Percentiles rank a stretch among this genome's conserved stretches.
These are phyloP conservation scores for Austrofundulus limnaeus DNA, from an alignment of 2,113 vertebrate genomes.

Conservation along the genomic window DNA sequence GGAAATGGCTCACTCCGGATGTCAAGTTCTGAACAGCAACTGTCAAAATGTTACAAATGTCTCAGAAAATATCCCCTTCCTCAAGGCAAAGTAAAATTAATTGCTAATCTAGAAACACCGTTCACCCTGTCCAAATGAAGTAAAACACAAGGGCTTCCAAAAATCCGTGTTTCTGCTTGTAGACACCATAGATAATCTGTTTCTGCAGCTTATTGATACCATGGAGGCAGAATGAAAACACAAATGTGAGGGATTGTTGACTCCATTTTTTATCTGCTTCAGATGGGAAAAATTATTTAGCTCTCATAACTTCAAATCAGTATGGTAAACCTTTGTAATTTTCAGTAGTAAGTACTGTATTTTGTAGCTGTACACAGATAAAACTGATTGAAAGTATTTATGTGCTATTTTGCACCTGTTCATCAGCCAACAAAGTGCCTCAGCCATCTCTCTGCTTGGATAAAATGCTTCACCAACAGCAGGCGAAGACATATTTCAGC, in stretches of 20 bases:
- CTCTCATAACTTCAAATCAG: too few species aligned
- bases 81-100: slow-evolving; percentile 57
- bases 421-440: background rate
- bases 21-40: slow-evolving; percentile 28
- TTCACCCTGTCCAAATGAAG: slow-evolving; percentile 49
- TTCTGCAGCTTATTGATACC: slow-evolving; percentile 14
- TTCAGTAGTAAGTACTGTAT: too few species aligned
- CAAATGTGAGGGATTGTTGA: too few species aligned
- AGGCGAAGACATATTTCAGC: background rate
- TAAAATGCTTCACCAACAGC: background rate
- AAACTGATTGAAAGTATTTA: background rate
- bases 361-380: background rate
- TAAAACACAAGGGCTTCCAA: slow-evolving; percentile 32
- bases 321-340: too few species aligned
- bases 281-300: background rate
- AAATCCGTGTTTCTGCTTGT: slow-evolving; percentile 11
- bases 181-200: background rate
- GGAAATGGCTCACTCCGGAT: slow-evolving; percentile 19
- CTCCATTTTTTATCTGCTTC: too few species aligned
- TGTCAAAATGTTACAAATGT: slow-evolving; percentile 53
- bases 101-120: slow-evolving; percentile 64
- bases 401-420: background rate
- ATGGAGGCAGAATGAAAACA: slow-evolving; percentile 1
- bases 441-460: background rate
- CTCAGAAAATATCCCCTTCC: slow-evolving; percentile 36